A percentile compares a stretch with the other conserved stretches of the same genome.
phyloP scores from a whole-genome alignment of 35 echinoderm and acorn worm genomes.

The Patiria miniata region DNA sequence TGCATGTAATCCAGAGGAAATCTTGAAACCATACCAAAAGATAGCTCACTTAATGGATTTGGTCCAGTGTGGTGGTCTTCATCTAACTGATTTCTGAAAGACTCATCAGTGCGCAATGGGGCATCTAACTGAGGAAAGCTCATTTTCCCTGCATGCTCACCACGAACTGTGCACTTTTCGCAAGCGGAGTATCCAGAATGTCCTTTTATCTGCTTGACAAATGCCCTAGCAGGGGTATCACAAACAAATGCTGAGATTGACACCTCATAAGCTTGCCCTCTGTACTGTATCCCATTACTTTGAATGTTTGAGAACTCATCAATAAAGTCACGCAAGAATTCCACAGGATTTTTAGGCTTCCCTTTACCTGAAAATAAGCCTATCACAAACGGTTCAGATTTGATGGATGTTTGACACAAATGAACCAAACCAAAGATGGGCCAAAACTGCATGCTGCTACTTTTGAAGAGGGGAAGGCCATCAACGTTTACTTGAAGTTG shows the following conservation, averaged over 20 bases:
- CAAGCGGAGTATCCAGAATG: no score
- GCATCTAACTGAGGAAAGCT: no score
- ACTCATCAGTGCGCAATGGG: no score
- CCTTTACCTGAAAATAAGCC: conserved; percentile 41
- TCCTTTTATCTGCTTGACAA: conserved; percentile 60
- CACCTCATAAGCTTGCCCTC: conserved; percentile 20
- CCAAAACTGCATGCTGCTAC: background rate
- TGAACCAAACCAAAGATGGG: background rate
- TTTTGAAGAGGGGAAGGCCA: conserved; percentile 31
- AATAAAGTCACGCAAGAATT: conserved; percentile 48
- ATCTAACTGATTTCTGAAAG: no score
- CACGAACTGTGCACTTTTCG: no score
- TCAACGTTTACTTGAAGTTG: conserved; percentile 19
- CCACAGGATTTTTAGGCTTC: conserved; percentile 30
- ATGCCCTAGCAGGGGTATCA: conserved; percentile 72
- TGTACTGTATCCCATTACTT: conserved; percentile 24
- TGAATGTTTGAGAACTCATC: background rate
- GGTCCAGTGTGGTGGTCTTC: no score
- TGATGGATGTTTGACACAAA: background rate
- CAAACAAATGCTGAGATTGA: conserved; percentile 65
- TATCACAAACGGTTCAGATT: conserved; percentile 47
- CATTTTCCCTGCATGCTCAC: no score
- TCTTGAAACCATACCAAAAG: background rate
- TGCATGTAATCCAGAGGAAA: conserved; percentile 87
- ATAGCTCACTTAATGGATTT: no score